Conservation (phyloP, 2,797 vertebrate genomes). For the Catostomus latipinnis region DNA sequence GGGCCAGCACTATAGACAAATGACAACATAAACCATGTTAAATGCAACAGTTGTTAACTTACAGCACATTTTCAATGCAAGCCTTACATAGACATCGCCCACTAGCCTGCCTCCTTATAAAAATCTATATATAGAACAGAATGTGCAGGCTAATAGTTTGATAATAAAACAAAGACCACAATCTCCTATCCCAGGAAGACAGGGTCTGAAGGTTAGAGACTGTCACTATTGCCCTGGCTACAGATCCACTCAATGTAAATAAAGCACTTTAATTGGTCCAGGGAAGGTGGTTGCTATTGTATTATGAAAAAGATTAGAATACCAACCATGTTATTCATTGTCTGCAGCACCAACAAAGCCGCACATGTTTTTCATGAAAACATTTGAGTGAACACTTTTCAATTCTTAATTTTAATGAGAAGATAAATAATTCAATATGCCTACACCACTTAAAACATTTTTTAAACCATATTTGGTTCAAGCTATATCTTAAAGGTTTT, state of each 20-base stretch:
- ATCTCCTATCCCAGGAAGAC: neutral
- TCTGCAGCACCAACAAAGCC: conserved; percentile 16
- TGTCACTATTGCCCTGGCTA: neutral
- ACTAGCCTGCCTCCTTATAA: neutral
- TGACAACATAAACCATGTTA: neutral
- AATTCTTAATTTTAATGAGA: neutral
- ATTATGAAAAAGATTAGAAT: conserved; percentile 17
- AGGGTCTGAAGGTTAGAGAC: conserved; percentile 22
- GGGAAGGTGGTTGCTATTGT: neutral
- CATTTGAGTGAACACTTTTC: neutral
- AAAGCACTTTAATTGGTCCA: neutral
- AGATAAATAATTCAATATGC: neutral
- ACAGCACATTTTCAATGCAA: conserved; percentile 17
- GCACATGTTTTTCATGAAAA: conserved; percentile 13
- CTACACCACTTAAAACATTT: too few species aligned
- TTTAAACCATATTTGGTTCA: too few species aligned
- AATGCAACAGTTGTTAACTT: neutral
- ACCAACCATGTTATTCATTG: conserved; percentile 2
- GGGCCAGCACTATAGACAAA: neutral
- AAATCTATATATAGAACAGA: conserved; percentile 30
- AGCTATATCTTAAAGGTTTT: too few species aligned
- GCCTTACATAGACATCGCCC: neutral
- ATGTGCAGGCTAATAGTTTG: neutral
- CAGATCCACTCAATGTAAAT: neutral
- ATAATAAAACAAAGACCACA: conserved; percentile 33